These are phyloP conservation scores for Cantharis nigra DNA, from an alignment of 2,888 invertebrate genomes.

Conservation along the genomic window DNA sequence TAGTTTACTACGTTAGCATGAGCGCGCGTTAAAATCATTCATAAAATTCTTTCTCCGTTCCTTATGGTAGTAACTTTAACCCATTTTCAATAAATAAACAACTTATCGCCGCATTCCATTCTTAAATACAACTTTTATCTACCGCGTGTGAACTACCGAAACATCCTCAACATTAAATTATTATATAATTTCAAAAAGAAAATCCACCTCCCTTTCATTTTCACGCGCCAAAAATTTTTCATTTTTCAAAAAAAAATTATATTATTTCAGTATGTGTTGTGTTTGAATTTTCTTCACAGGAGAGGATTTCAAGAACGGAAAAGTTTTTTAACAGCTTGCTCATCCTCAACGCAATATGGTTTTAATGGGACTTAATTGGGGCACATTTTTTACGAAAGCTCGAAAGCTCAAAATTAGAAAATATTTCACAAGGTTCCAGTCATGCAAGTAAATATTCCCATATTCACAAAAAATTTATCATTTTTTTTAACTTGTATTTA, in stretches of 20 bases:
- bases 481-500: not conserved
- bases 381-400: not conserved
- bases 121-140: not conserved
- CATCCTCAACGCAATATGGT: not conserved
- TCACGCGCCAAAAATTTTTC: too few species aligned
- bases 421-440: not conserved
- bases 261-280: not conserved
- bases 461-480: not conserved
- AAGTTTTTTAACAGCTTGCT: not conserved
- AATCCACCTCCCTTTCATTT: too few species aligned
- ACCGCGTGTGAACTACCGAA: not conserved
- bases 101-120: not conserved
- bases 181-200: too few species aligned
- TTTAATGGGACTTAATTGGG: not conserved
- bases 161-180: not conserved
- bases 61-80: not conserved
- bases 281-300: not conserved
- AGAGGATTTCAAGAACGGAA: not conserved
- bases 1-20: constrained; percentile 47
- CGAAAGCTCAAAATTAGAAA: not conserved
- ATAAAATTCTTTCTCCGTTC: constrained; percentile 45
- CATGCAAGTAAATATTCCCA: not conserved
- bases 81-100: constrained; percentile 1
- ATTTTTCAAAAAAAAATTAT: too few species aligned
- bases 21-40: constrained; percentile 48